phyloP scores from a whole-genome alignment of 2,888 invertebrate genomes.

The Lasius platythorax region DNA sequence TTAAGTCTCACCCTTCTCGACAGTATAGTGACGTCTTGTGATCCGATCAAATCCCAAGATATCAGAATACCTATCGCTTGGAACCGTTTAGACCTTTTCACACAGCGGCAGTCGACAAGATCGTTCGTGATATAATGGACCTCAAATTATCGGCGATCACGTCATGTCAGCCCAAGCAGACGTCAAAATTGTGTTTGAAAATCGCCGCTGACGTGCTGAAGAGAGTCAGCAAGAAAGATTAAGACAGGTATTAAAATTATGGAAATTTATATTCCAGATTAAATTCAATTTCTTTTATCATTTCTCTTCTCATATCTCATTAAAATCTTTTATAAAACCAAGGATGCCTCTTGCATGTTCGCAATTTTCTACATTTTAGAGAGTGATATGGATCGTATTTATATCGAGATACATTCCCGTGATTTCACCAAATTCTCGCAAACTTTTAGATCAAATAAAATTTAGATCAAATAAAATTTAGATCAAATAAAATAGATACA shows the following conservation, averaged over 20 bases:
- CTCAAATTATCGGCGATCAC: slow-evolving; percentile 55
- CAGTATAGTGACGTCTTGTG: neutral
- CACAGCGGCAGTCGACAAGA: slow-evolving; percentile 59
- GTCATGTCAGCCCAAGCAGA: slow-evolving; percentile 61
- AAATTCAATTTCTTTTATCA: neutral
- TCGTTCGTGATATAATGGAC: slow-evolving; percentile 63
- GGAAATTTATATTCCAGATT: slow-evolving; percentile 25
- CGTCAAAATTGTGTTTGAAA: slow-evolving; percentile 65
- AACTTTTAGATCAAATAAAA: neutral
- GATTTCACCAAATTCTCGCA: neutral
- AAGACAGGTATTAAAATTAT: slow-evolving; percentile 69
- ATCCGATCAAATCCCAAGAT: slow-evolving; percentile 63
- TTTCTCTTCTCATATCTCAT: neutral
- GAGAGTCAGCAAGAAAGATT: slow-evolving; percentile 67
- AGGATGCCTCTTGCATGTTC: neutral
- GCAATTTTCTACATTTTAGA: neutral
- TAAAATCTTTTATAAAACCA: neutral
- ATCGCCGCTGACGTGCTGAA: slow-evolving; percentile 66
- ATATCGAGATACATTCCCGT: neutral
- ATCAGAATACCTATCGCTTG: slow-evolving; percentile 74
- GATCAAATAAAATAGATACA: slow-evolving; percentile 54
- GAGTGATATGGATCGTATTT: neutral
- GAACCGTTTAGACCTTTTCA: slow-evolving; percentile 65
- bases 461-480: neutral
- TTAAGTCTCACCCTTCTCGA: neutral